Evolutionary conservation across 2,113 vertebrate genomes (phyloP).

Genomic region (Phalacrocorax carbo): DNA sequence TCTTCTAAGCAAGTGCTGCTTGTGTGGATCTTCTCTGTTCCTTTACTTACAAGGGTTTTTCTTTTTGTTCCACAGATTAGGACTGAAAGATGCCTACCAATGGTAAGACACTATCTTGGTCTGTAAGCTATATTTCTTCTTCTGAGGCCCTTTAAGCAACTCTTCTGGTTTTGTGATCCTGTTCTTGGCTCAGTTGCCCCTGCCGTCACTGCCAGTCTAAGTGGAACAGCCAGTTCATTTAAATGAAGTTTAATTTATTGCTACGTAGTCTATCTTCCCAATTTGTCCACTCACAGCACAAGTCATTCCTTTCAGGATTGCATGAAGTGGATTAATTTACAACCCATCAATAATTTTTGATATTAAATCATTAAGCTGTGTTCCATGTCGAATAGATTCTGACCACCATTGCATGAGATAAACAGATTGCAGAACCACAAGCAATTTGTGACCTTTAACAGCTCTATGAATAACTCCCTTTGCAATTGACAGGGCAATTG

Average conservation of each 20-base stretch:
- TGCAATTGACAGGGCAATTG: background rate
- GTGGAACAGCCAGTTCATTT: background rate
- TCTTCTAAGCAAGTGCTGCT: background rate
- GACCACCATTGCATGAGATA: background rate
- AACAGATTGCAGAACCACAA: slow-evolving; percentile 18
- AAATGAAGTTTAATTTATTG: background rate
- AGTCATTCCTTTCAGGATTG: background rate
- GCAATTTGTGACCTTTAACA: slow-evolving; percentile 33
- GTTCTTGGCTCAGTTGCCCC: background rate
- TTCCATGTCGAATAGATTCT: background rate
- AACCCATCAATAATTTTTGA: background rate
- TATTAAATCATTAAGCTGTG: background rate
- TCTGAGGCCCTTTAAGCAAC: background rate
- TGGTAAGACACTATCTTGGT: slow-evolving; percentile 80
- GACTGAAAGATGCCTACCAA: slow-evolving; percentile 82
- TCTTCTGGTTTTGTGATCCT: background rate
- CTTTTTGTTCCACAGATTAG: slow-evolving; percentile 77
- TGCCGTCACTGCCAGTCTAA: background rate
- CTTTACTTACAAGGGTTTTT: slow-evolving; percentile 4
- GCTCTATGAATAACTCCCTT: background rate
- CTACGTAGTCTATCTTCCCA: background rate
- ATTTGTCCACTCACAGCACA: background rate
- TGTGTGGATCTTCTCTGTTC: background rate
- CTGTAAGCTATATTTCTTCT: background rate
- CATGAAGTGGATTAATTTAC: background rate